Percentiles rank a stretch among this genome's conserved stretches.
phyloP scores from a whole-genome alignment of 2,797 vertebrate genomes.

The Selene dorsalis region DNA sequence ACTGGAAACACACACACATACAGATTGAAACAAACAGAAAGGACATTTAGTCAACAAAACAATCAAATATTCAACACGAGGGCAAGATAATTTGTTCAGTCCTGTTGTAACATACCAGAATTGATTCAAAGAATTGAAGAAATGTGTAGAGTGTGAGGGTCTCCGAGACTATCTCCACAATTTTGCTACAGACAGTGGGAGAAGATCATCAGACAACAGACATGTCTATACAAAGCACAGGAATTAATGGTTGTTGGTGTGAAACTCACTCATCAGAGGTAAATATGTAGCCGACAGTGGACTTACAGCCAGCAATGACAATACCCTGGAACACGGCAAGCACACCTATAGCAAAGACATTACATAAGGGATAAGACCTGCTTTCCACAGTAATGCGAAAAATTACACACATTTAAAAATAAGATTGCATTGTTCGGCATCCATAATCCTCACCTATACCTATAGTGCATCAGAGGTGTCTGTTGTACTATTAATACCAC shows the following conservation, averaged over 20 bases:
- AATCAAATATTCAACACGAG: slow-evolving; percentile 3
- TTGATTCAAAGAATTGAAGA: slow-evolving; percentile 88
- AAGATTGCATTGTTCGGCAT: neutral
- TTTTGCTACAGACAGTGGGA: slow-evolving; percentile 79
- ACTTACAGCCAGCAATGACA: slow-evolving; percentile 67
- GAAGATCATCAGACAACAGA: slow-evolving; percentile 27
- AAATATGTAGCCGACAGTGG: slow-evolving; percentile 86
- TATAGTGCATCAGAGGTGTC: neutral
- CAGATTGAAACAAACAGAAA: slow-evolving; percentile 9
- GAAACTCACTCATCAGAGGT: slow-evolving; percentile 89
- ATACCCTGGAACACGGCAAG: slow-evolving; percentile 80
- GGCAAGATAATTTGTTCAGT: neutral
- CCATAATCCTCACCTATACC: neutral
- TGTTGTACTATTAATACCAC: neutral
- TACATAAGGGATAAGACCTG: neutral
- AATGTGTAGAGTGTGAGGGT: slow-evolving; percentile 81
- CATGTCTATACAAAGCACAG: neutral
- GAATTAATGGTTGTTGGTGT: slow-evolving; percentile 20
- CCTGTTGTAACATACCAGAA: slow-evolving; percentile 80
- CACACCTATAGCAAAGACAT: slow-evolving; percentile 63
- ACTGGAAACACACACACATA: slow-evolving; percentile 78
- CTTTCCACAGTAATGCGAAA: neutral
- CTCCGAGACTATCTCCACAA: slow-evolving; percentile 84
- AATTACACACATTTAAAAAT: neutral
- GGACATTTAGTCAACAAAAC: neutral